These are phyloP conservation scores for Stenopsyche tienmushanensis DNA, from an alignment of 1,140 invertebrate genomes.

Conservation along the genomic window DNA sequence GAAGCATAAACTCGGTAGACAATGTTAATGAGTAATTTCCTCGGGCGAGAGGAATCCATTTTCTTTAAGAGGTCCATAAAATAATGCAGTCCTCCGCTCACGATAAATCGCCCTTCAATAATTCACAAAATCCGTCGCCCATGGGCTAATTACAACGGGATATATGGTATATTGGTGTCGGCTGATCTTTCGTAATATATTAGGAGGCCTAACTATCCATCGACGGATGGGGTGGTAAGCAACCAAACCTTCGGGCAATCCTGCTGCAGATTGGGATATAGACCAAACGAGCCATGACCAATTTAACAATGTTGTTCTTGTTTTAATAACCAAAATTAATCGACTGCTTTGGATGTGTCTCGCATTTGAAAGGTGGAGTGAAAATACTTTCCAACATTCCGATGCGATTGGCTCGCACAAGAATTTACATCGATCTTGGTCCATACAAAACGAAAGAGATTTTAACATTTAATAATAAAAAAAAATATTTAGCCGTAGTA, in stretches of 20 bases:
- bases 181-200: constrained; percentile 7
- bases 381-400: no score
- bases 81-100: neutral
- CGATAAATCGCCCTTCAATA: constrained; percentile 2
- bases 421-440: no score
- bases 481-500: no score
- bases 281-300: neutral
- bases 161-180: constrained; percentile 9
- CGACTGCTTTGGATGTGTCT: no score
- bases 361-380: no score
- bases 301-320: neutral
- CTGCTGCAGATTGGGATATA: no score
- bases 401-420: no score
- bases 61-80: constrained; percentile 10
- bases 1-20: neutral
- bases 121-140: constrained; percentile 2
- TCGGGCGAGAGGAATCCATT: neutral
- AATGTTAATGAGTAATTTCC: constrained; percentile 3
- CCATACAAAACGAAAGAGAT: no score
- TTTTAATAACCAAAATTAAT: no score
- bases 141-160: constrained; percentile 10
- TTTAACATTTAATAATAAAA: no score
- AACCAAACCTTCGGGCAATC: neutral
- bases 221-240: neutral
- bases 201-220: neutral